phyloP scores from a whole-genome alignment of 2,888 invertebrate genomes.

The Napeogenes sylphis region DNA sequence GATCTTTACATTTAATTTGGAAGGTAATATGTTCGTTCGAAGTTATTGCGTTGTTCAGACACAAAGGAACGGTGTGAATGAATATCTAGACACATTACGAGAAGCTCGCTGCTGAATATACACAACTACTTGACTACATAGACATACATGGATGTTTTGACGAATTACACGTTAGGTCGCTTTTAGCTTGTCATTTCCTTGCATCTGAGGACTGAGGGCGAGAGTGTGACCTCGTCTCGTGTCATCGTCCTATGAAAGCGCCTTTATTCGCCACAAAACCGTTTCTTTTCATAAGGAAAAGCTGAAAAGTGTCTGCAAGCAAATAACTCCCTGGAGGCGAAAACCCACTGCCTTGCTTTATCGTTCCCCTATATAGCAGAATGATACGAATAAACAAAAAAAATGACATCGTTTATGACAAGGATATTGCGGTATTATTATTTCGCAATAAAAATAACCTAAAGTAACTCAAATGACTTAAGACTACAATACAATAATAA shows the following conservation, averaged over 20 bases:
- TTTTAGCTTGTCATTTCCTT: conserved; percentile 68
- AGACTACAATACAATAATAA: neutral
- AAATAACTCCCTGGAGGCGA: conserved; percentile 75
- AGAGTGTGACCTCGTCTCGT: conserved; percentile 75
- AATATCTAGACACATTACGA: conserved; percentile 43
- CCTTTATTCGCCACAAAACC: conserved; percentile 76
- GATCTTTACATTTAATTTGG: neutral
- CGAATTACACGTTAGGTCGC: conserved; percentile 71
- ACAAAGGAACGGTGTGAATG: conserved; percentile 47
- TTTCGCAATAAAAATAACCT: no score
- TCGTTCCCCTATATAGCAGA: conserved; percentile 46
- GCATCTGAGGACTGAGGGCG: conserved; percentile 67
- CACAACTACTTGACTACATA: conserved; percentile 30
- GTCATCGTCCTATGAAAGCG: conserved; percentile 78
- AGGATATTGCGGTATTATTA: neutral
- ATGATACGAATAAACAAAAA: conserved; percentile 64
- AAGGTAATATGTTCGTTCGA: conserved; percentile 8
- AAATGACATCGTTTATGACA: conserved; percentile 37
- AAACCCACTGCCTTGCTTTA: conserved; percentile 75
- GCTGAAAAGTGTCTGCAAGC: conserved; percentile 77
- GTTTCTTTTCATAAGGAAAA: conserved; percentile 78
- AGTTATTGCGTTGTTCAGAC: conserved; percentile 55
- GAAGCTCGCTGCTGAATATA: conserved; percentile 42
- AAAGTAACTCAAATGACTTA: no score
- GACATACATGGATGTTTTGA: conserved; percentile 53